These are phyloP conservation scores for Tringa solitaria DNA, from an alignment of 2,113 vertebrate genomes.

Conservation along the genomic window DNA sequence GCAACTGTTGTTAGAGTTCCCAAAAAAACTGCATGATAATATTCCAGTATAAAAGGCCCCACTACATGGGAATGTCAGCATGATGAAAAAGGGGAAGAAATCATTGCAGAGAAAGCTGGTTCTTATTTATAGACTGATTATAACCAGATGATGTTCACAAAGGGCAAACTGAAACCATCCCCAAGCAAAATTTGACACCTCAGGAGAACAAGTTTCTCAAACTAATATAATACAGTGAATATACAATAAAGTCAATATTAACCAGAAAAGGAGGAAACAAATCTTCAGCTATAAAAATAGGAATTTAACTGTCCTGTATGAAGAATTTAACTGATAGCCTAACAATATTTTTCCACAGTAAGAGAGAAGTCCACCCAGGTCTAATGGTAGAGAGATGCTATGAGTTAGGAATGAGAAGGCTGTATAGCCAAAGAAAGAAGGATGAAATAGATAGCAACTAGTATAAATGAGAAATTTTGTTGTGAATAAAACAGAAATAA, in stretches of 20 bases:
- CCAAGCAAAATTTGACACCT: neutral
- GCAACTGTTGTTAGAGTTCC: fast-evolving
- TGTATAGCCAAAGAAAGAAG: neutral
- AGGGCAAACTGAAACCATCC: neutral
- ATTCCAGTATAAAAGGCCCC: neutral
- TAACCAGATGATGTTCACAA: neutral
- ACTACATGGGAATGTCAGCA: neutral
- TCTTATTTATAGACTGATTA: neutral
- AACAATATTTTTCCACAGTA: neutral
- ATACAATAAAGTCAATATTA: neutral
- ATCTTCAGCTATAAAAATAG: neutral
- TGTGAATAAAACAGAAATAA: neutral
- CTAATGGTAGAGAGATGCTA: neutral
- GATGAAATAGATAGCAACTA: neutral
- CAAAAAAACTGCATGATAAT: neutral
- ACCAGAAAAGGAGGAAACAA: neutral
- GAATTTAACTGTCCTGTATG: neutral
- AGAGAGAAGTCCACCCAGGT: neutral
- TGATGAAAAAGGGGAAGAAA: neutral
- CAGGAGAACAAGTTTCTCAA: neutral
- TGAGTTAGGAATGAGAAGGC: neutral
- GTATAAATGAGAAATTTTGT: neutral
- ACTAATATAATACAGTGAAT: neutral
- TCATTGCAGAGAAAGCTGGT: neutral
- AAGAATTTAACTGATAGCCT: neutral